Evolutionary conservation across 2,113 vertebrate species (phyloP).

Genomic region (Odocoileus virginianus): DNA sequence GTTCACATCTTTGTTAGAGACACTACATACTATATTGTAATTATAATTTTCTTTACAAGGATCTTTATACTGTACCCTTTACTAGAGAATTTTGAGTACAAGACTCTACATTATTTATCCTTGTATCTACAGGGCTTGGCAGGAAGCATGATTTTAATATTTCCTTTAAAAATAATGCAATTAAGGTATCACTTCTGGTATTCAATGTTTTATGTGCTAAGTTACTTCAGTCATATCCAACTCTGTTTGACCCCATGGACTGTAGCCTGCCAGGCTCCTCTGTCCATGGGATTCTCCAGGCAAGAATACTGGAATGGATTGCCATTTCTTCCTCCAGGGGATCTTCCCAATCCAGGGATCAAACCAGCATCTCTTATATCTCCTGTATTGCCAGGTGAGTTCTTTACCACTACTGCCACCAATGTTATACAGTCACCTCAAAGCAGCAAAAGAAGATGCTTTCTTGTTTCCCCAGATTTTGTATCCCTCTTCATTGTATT

Average conservation of each 20-base stretch:
- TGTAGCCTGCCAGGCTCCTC: neutral
- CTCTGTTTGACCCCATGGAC: neutral
- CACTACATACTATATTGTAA: fast-evolving
- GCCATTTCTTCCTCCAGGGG: neutral
- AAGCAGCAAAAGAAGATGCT: neutral
- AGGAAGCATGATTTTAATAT: neutral
- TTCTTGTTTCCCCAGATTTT: neutral
- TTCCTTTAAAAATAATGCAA: neutral
- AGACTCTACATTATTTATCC: neutral
- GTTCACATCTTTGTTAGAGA: neutral
- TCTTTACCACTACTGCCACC: neutral
- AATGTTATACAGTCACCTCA: neutral
- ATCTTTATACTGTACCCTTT: neutral
- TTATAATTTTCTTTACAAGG: neutral
- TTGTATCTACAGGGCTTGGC: neutral
- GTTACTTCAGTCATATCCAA: neutral
- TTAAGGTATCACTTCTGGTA: neutral
- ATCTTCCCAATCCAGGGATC: neutral
- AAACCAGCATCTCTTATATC: neutral
- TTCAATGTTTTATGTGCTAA: neutral
- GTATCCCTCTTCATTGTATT: neutral
- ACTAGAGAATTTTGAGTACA: neutral
- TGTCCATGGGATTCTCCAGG: neutral
- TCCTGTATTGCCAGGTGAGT: neutral
- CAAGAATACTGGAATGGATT: neutral